A percentile compares a stretch with the other conserved stretches of the same genome.
Conservation (phyloP, 1,140 invertebrate species). For the Pachyrhynchus sulphureomaculatus region DNA sequence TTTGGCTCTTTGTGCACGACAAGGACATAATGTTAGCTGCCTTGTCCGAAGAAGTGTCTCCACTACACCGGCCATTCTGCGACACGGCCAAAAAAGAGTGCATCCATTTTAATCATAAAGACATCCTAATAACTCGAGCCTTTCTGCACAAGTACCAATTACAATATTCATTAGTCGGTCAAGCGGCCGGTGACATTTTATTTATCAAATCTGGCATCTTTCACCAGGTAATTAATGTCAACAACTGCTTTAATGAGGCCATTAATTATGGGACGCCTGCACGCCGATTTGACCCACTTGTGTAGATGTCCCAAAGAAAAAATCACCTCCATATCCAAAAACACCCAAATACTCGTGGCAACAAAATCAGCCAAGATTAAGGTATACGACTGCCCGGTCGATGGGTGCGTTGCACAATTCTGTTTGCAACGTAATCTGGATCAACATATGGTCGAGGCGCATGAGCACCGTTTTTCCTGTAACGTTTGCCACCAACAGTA, state of each 20-base stretch:
- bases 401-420: neutral
- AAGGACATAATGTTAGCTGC: conserved; percentile 6
- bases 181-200: neutral
- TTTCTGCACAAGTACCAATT: neutral
- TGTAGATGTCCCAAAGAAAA: neutral
- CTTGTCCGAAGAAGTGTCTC: too few relatives aligned
- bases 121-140: neutral
- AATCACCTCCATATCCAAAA: neutral
- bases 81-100: too few relatives aligned
- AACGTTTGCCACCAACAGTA: neutral
- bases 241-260: neutral
- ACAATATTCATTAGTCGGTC: neutral
- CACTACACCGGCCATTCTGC: too few relatives aligned
- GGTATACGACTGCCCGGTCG: neutral
- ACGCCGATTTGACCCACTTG: conserved; percentile 4
- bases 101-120: conserved; percentile 2
- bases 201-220: neutral
- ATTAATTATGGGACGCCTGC: conserved; percentile 3
- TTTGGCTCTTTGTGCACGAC: conserved; percentile 2
- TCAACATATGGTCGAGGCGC: neutral
- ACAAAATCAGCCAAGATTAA: neutral
- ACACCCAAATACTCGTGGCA: neutral
- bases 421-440: neutral
- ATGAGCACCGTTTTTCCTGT: neutral
- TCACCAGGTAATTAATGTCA: conserved; percentile 2